Evolutionary conservation across 2,888 invertebrate species (phyloP), one percentile per base, ranked within the genome.

Genomic region (Volucella zonaria): DNA sequence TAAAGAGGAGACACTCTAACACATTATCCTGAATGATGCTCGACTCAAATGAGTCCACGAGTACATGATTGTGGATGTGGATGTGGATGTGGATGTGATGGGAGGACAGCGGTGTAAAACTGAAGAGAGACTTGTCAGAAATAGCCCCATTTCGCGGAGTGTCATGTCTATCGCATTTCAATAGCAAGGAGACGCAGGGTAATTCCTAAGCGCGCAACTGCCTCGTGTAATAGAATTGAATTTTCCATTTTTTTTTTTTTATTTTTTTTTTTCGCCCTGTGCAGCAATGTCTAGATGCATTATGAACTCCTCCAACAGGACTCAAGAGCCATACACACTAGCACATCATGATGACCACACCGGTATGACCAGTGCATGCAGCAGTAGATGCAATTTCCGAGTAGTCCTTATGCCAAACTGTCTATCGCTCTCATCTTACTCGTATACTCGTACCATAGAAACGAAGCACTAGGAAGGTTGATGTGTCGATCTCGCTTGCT

Each of bases 1-100:
- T 61, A 49, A 59, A 66, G 70, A 68, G 68, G 62, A 81, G 76
- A 81, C 76, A 81, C 81, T 71, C 71, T 76, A 62, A 67, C 71
- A 85, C 76, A 81, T 85, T 85, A 85, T 76, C 81, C 85, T 85
- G 81, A 85, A 85, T 81, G 85, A 77, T 81, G 76, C 85, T 85
- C 75, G 76, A 85, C 76, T 81, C 51, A 85, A 85, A 80, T 81
- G 71, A 85, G 80, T 80, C 64, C 58, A 73, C 73, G 47, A 59
- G 66, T 66, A 66, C 31, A 31, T 6, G 51, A 52, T 54, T 49
- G 45, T 23, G 11, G 43, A 8, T n/a, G 49, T 47, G 47, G 18
- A 8, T n/a, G 49, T 47, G 47, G 18, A 18, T 18, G 18, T 18
- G 18, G 14, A 51, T 47, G 15, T 61, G 43, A 51, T 42, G 31